Conservation (phyloP, 2,888 invertebrate genomes). For the Drosophila crucigera region DNA sequence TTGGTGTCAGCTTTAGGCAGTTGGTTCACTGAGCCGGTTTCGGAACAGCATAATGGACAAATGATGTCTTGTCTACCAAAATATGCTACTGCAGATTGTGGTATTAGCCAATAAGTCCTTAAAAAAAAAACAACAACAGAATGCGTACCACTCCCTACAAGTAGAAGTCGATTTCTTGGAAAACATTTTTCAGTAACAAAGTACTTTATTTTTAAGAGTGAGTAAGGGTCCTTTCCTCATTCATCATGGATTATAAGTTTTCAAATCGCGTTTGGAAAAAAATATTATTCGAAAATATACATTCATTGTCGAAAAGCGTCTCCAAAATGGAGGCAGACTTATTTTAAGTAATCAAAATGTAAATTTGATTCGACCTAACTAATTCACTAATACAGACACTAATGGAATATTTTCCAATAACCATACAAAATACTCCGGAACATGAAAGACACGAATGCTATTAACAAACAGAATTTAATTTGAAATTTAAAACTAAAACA, state of each 20-base stretch:
- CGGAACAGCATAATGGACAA: slow-evolving; percentile 1
- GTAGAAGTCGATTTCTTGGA: neutral
- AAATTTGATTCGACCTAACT: neutral
- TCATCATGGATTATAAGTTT: neutral
- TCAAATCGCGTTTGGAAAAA: neutral
- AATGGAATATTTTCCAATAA: neutral
- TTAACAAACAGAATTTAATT: neutral
- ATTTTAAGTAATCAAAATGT: neutral
- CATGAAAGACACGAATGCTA: neutral
- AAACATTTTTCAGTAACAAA: neutral
- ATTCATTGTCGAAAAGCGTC: neutral
- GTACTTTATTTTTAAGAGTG: neutral
- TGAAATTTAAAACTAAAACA: neutral
- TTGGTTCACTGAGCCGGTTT: slow-evolving; percentile 30
- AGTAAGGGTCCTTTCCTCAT: neutral
- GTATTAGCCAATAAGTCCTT: neutral
- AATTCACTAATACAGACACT: neutral
- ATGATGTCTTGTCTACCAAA: neutral
- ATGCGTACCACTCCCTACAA: neutral
- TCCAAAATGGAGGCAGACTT: neutral
- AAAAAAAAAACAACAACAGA: neutral
- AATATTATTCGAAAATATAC: neutral
- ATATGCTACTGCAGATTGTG: neutral
- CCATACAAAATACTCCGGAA: neutral
- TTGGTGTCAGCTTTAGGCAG: slow-evolving; percentile 49